Evolutionary conservation across 2,113 vertebrate species (phyloP).

Genomic region (Phocoena phocoena): DNA sequence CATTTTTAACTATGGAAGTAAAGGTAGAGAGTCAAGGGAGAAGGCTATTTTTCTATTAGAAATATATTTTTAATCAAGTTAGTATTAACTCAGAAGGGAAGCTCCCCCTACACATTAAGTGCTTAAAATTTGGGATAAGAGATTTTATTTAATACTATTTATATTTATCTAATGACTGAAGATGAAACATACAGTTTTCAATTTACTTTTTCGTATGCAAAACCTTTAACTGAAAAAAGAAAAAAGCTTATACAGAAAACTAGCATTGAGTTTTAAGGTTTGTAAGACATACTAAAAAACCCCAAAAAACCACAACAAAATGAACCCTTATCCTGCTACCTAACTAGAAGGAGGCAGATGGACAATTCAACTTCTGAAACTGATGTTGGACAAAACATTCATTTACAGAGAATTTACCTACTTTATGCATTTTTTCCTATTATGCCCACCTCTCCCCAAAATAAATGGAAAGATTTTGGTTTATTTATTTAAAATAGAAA

Average conservation of each 20-base stretch:
- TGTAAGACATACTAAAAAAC: neutral
- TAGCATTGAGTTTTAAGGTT: neutral
- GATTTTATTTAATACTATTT: neutral
- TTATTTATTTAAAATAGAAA: constrained; percentile 15
- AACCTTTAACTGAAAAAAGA: neutral
- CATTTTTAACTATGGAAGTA: neutral
- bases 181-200: neutral
- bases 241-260: neutral
- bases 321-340: neutral
- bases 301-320: neutral
- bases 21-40: neutral
- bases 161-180: neutral
- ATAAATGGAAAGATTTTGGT: neutral
- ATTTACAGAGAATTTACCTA: neutral
- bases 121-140: neutral
- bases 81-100: neutral
- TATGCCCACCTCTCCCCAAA: neutral
- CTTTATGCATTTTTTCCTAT: neutral
- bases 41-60: neutral
- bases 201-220: neutral
- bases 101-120: neutral
- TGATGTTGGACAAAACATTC: neutral
- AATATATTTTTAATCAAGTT: constrained; percentile 12
- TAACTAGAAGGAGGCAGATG: neutral
- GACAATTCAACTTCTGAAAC: neutral